phyloP scores from a whole-genome alignment of 2,888 invertebrate genomes.

The Lacanobia wlatinum region DNA sequence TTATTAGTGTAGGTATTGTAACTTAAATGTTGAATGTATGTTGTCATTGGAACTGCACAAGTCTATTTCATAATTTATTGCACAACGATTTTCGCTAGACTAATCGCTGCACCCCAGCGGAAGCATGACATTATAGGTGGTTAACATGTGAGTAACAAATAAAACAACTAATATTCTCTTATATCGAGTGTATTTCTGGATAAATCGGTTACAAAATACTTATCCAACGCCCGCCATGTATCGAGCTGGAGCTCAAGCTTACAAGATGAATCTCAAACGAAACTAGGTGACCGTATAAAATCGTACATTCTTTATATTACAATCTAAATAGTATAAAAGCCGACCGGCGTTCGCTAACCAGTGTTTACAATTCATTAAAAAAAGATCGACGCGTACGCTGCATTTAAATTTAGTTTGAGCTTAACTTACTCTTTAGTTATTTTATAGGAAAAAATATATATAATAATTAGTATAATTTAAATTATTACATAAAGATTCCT shows the following conservation, averaged over 20 bases:
- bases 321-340: constrained; percentile 88
- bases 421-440: constrained; percentile 88
- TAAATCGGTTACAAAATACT: constrained; percentile 90
- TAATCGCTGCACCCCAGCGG: too few species aligned
- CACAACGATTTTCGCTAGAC: too few species aligned
- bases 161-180: constrained; percentile 87
- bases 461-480: constrained; percentile 90
- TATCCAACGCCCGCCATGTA: constrained; percentile 80
- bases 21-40: too few species aligned
- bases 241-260: constrained; percentile 77
- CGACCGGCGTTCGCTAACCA: constrained; percentile 81
- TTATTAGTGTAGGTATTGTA: too few species aligned
- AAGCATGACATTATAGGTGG: too few species aligned
- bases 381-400: constrained; percentile 69
- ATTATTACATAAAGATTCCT: constrained; percentile 88
- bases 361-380: constrained; percentile 73
- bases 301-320: constrained; percentile 83
- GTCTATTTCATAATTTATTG: too few species aligned
- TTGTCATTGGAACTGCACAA: too few species aligned
- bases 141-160: constrained; percentile 65
- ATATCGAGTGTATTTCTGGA: constrained; percentile 90
- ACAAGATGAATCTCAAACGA: constrained; percentile 79
- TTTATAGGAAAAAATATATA: constrained; percentile 86
- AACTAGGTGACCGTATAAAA: constrained; percentile 83
- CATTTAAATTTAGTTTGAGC: constrained; percentile 86